A percentile compares a stretch with the other conserved stretches of the same genome.
Evolutionary conservation across 2,113 vertebrate genomes (phyloP).

Genomic region (Dicaeum eximium): DNA sequence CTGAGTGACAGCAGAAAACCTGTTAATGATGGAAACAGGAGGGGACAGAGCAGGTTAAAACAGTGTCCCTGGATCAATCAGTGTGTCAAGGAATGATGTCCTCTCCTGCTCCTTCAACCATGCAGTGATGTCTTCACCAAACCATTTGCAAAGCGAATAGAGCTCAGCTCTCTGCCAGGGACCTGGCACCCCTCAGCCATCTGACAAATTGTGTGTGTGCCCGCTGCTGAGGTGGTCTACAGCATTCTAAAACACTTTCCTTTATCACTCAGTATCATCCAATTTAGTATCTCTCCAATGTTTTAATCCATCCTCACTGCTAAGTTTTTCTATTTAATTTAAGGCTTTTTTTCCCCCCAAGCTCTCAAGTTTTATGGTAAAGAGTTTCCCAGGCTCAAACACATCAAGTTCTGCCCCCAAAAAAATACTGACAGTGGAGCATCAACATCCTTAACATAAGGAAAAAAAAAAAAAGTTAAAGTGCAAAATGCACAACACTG

Average conservation of each 20-base stretch:
- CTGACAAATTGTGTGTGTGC: accelerated
- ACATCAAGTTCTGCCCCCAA: background rate
- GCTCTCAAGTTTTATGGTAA: background rate
- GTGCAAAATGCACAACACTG: background rate
- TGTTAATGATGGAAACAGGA: background rate
- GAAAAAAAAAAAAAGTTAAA: background rate
- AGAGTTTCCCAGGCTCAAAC: background rate
- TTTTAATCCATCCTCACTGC: background rate
- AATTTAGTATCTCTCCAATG: background rate
- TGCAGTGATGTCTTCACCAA: background rate
- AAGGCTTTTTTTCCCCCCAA: background rate
- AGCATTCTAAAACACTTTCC: background rate
- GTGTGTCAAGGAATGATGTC: background rate
- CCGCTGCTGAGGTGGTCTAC: accelerated
- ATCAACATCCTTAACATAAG: background rate
- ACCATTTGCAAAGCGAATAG: background rate
- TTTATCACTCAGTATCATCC: background rate
- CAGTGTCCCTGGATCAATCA: background rate
- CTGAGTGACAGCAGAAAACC: background rate
- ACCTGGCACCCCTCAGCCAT: background rate
- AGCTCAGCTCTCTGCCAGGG: background rate
- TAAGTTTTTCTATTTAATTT: background rate
- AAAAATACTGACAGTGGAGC: background rate
- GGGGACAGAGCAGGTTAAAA: background rate
- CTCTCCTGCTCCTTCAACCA: background rate